Base-by-base conservation (phyloP, 2,888 invertebrate species). In the Patella caerulea region DNA sequence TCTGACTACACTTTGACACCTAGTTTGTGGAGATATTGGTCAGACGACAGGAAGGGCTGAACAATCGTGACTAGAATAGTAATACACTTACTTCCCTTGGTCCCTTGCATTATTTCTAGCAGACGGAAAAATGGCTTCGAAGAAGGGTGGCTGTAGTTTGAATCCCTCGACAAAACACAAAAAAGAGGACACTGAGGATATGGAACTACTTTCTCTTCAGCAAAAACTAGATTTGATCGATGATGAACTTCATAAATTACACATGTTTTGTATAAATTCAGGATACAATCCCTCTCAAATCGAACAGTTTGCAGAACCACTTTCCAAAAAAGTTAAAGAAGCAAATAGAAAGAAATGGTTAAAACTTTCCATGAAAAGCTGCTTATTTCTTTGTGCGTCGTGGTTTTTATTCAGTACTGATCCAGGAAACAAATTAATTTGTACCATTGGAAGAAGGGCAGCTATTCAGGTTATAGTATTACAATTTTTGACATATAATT, bases 191-290 rank as follows among this genome's bases (percentile, higher is more conserved):
- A 19, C 19, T 19, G 65, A 24, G 19, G 24, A 14, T 15, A 24
- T 24, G 9, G 15, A 78, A 55, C 79, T 80, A 24, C 73, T 86
- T 81, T 75, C 83, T 17, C 34, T 83, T 34, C 82, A 84, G 29
- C 85, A 86, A 59, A 87, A 86, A 74, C 71, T 86, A 15, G 80
- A 79, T 34, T 34, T 83, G n/a, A 80, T 87, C 11, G 86, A 87
- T 75, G 77, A 81, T 69, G 87, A 87, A 78, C 79, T 87, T 24
- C 79, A 83, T n/a, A 79, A 83, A 71, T 75, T 87, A 11, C 84
- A 86, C 56, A 75, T 85, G 53, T 84, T 84, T 59, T 86, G 87
- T 78, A 71, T 84, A 4, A 82, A 82, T 24, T 77, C 84, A 11
- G 88, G 87, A 0, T 86, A 83, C 79, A 86, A 78, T 34, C 82